A percentile compares a stretch with the other conserved stretches of the same genome.
phyloP scores from a whole-genome alignment of 2,113 vertebrate species.

The Carassius auratus region DNA sequence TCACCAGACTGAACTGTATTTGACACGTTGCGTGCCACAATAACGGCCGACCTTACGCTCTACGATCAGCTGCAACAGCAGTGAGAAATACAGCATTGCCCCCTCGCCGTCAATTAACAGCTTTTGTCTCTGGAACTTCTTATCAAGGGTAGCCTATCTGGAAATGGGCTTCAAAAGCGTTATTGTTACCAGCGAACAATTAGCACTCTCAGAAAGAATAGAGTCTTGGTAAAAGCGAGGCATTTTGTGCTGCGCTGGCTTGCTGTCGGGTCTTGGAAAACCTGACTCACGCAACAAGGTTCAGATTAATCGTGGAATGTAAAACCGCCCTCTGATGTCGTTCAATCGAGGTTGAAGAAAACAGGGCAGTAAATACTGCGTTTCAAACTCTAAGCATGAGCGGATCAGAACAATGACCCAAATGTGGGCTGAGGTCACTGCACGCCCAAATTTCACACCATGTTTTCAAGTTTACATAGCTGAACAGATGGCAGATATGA shows the following conservation, averaged over 20 bases:
- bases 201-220: background rate
- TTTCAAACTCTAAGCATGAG: conserved; percentile 41
- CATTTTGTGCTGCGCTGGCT: background rate
- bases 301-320: conserved; percentile 40
- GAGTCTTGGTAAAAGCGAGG: background rate
- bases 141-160: conserved; percentile 2
- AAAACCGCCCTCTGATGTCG: conserved; percentile 39
- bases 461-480: conserved; percentile 43
- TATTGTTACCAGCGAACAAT: background rate
- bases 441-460: conserved; percentile 28
- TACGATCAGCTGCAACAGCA: background rate
- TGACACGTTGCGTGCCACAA: background rate
- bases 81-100: background rate
- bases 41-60: background rate
- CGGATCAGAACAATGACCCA: conserved; percentile 37
- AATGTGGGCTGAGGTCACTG: conserved; percentile 28
- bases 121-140: background rate
- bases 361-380: conserved; percentile 30
- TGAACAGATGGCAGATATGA: conserved; percentile 46
- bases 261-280: conserved; percentile 7
- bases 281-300: conserved; percentile 42
- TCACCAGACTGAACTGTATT: conserved; percentile 4
- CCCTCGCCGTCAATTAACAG: background rate
- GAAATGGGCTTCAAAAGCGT: background rate
- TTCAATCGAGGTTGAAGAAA: conserved; percentile 34